Evolutionary conservation across 2,888 invertebrate genomes (phyloP), one percentile per base, ranked within the genome.

Genomic region (Xestobium rufovillosum): DNA sequence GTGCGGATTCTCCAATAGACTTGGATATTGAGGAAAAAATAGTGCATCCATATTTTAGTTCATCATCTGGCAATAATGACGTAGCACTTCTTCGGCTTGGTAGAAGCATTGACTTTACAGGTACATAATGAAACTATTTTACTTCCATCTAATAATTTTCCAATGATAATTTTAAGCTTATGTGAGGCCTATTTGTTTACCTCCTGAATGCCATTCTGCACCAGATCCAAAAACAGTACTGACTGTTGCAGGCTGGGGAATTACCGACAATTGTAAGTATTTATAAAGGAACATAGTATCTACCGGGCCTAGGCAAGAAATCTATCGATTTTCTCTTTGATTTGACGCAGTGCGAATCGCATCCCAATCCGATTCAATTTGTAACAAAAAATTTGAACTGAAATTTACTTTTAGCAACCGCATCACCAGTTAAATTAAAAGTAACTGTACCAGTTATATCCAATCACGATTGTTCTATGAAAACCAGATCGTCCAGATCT

Each of bases 71-170:
- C 1, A 35, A 38, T 9, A 39, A 56, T 28, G 63, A 64, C 45
- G 60, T 65, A 36, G 63, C 59, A 3, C 42, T 65, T 2, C 46
- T 65, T 14, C 44, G 53, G 16, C 38, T 63, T 2, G 44, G 51
- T 13, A 35, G 45, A 14, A 51, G 59, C 15, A 55, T 56, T 15
- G 34, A 31, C 12, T 52, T 51, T 37, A 48, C 54, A 33, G 52
- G 59, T 60, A 48, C 37, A 10, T 23, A 26, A 26, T 13, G 11
- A 4, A 8, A 19, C n/a, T n/a, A n/a, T n/a, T n/a, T n/a, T n/a
- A n/a, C n/a, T n/a, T n/a, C n/a, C n/a, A n/a, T n/a, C n/a, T n/a
- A n/a, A n/a, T n/a, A n/a, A n/a, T n/a, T n/a, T n/a, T n/a, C n/a
- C n/a, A n/a, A n/a, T n/a, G n/a, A n/a, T n/a, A n/a, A 15, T 11